Base-by-base conservation (phyloP, 2,888 invertebrate species). In the Caenorhabditis macrosperma region DNA sequence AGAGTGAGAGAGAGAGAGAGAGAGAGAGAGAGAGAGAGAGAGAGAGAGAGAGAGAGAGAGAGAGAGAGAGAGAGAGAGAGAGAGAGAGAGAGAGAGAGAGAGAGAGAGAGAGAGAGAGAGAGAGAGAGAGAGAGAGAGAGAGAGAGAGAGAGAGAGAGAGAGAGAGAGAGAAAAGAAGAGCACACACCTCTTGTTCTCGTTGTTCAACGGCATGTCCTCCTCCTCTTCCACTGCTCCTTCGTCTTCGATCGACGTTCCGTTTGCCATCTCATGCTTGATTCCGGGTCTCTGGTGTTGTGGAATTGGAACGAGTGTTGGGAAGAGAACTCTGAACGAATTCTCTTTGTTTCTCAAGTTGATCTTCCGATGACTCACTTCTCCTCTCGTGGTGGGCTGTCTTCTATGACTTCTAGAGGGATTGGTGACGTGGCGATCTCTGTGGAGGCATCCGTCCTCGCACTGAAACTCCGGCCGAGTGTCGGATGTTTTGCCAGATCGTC, bases 401-500 rank as follows among this genome's bases (percentile, higher is more conserved):
- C 33, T 12, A 38, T 17, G 41, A 33, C 2, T 17, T 24, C 28
- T n/a, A 2, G n/a, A 2, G 63, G 24, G 0, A n/a, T 28, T 10
- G 67, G 59, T n/a, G 61, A 55, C 9, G 54, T 48, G 20, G 55
- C 57, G 0, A 10, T 15, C 20, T 66, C 57, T 48, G 28, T 35
- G 24, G 6, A 26, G 0, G 44, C 28, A 22, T 76, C 52, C 12
- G 24, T 24, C 26, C 20, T 50, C 3, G 41, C 6, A 44, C 6
- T 22, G 28, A n/a, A n/a, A n/a, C 15, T 48, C 41, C 12, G 33
- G 12, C 20, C 35, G 26, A 82, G 76, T 2, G 75, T 60, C 7
- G 82, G 82, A 61, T 82, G 82, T 41, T 81, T 78, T 6, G 63
- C 59, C 3, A 82, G 67, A 55, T 82, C 81, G 38, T 82, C 82